A percentile compares a stretch with the other conserved stretches of the same genome.
Evolutionary conservation across 2,113 vertebrate genomes (phyloP).

Genomic region (Dipodomys spectabilis): DNA sequence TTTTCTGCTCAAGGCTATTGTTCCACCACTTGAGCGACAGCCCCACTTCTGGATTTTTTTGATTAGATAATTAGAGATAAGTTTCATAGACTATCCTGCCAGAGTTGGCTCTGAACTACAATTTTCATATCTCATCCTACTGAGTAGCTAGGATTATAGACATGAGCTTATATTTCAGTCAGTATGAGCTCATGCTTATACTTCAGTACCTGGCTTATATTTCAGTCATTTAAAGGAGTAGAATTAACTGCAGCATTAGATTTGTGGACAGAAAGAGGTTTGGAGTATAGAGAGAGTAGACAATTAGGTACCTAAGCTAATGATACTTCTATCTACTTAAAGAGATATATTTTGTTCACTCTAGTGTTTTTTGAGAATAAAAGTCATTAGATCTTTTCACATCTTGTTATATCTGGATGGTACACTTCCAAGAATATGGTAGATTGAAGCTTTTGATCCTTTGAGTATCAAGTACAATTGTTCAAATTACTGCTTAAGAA

Average conservation of each 20-base stretch:
- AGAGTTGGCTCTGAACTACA: too few relatives aligned
- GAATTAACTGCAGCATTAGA: neutral
- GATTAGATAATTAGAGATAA: too few relatives aligned
- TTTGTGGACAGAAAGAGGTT: slow-evolving; percentile 31
- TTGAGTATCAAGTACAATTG: slow-evolving; percentile 1
- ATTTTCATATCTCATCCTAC: too few relatives aligned
- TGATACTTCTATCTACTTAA: neutral
- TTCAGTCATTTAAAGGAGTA: slow-evolving; percentile 19
- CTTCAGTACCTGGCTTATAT: neutral
- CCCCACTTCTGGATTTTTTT: too few relatives aligned
- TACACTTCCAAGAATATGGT: neutral
- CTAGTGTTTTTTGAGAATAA: slow-evolving; percentile 29
- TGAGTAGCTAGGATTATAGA: too few relatives aligned
- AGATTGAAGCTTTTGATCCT: slow-evolving; percentile 32
- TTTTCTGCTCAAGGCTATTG: too few relatives aligned
- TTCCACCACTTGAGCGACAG: too few relatives aligned
- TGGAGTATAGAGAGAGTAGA: neutral
- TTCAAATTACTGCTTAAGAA: slow-evolving; percentile 45
- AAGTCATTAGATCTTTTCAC: slow-evolving; percentile 36
- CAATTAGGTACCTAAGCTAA: neutral
- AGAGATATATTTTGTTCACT: slow-evolving; percentile 26
- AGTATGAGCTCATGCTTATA: neutral
- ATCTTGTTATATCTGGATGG: slow-evolving; percentile 7
- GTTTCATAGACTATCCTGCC: too few relatives aligned
- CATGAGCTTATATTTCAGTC: neutral